These are phyloP conservation scores for Cranoglanis bouderius DNA, from an alignment of 2,113 vertebrate genomes.

Conservation along the genomic window DNA sequence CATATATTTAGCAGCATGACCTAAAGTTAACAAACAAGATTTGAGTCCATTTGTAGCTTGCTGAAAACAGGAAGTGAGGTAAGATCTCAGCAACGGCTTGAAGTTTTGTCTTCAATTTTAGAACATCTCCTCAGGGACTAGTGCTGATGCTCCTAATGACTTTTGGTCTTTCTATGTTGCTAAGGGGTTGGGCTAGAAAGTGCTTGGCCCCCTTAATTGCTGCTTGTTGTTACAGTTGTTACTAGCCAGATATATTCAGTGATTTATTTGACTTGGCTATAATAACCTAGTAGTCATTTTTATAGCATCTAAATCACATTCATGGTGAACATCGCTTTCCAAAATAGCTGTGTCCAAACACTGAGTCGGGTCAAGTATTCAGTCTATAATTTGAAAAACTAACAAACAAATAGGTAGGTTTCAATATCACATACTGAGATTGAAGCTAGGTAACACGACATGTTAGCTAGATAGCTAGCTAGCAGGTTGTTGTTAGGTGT, in stretches of 20 bases:
- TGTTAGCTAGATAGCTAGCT: neutral
- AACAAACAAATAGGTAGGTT: neutral
- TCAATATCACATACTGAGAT: neutral
- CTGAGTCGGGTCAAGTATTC: too few species aligned
- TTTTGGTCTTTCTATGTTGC: neutral
- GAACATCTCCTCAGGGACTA: neutral
- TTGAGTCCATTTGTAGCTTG: neutral
- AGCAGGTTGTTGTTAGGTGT: neutral
- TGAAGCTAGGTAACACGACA: neutral
- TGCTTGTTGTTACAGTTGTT: neutral
- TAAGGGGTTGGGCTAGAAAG: neutral
- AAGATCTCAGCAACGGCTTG: neutral
- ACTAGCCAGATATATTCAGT: neutral
- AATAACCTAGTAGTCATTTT: neutral
- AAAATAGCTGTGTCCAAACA: neutral
- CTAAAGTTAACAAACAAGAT: neutral
- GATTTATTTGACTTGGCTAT: neutral
- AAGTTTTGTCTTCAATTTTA: neutral
- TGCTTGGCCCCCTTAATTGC: neutral
- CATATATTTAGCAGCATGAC: neutral
- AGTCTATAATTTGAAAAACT: neutral
- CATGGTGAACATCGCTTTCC: neutral
- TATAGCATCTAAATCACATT: neutral
- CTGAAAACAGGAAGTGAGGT: neutral
- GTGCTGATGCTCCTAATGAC: too few species aligned